Base-by-base conservation (phyloP, 1,140 invertebrate genomes). In the Hyposmocoma kahamanoa region DNA sequence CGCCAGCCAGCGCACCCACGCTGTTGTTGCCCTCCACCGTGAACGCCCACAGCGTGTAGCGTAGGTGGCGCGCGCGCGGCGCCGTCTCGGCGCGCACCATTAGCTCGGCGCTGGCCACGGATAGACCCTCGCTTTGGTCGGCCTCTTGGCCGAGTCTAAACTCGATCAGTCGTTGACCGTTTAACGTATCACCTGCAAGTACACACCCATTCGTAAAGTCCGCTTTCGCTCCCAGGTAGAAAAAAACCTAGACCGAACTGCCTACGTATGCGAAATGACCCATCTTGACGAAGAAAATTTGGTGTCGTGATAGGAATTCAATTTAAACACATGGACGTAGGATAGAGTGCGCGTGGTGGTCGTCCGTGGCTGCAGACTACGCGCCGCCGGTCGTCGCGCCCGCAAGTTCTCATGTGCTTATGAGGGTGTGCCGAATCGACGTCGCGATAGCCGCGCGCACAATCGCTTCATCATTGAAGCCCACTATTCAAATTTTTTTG, bases 91-190 rank as follows among this genome's bases (percentile, higher is more conserved):
- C 81, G 41, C 75, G 67, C 49, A 94, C 89, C 93, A 94, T 94
- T 38, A 95, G 84, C 26, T 90, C 90, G 1, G 94, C 94, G 24
- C 90, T 88, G 50, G 92, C 93, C 43, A 95, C 92, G 43, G 92
- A 89, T 61, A 89, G 88, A 48, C 72, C 87, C 65, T 71, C 87
- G 66, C 86, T 90, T 68, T 84, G 88, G 60, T 86, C 89, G 20
- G 86, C 87, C 62, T 90, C 89, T 28, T 88, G 85, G 41, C 87
- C 89, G 61, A 92, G 91, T 49, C 90, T 90, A 84, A 97, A 96
- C 77, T 96, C 94, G 43, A 97, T 87, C 45, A 96, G 87, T 20
- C 92, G 91, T 72, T 96, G 95, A 4, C 94, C 93, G 73, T 96
- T 96, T 50, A 95, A 84, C 62, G 90, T 90, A 54, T 90, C 89